Evolutionary conservation across 2,797 vertebrate species (phyloP).

Genomic region (Malacoraja senta): DNA sequence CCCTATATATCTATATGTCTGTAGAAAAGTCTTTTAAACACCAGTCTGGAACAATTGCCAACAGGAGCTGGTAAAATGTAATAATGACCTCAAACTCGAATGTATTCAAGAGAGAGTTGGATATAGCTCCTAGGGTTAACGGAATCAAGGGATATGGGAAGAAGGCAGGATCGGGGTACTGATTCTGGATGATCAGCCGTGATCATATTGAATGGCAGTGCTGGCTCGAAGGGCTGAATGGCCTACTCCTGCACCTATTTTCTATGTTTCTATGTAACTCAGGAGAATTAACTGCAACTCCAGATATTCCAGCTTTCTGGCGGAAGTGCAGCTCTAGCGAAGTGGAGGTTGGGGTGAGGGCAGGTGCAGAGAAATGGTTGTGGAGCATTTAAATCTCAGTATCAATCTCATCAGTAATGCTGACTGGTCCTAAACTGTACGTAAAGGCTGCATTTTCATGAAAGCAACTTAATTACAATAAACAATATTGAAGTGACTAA

Average conservation of each 20-base stretch:
- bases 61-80: background rate
- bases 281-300: background rate
- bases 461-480: background rate
- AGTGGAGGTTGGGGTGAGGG: background rate
- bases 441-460: background rate
- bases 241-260: too few relatives aligned
- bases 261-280: too few relatives aligned
- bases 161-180: too few relatives aligned
- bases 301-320: background rate
- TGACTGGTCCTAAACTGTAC: background rate
- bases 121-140: too few relatives aligned
- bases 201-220: too few relatives aligned
- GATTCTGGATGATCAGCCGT: too few relatives aligned
- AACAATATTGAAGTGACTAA: background rate
- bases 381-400: background rate
- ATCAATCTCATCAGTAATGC: background rate
- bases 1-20: too few relatives aligned
- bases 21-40: too few relatives aligned
- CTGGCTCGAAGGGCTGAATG: too few relatives aligned
- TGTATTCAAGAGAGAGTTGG: too few relatives aligned
- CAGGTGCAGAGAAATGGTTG: background rate
- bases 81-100: background rate
- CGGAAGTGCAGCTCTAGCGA: background rate
- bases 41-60: background rate
- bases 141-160: too few relatives aligned